These are phyloP conservation scores for Agelas oroides DNA, from an alignment of 37 sponge, comb jelly and placozoan genomes.

Conservation along the genomic window DNA sequence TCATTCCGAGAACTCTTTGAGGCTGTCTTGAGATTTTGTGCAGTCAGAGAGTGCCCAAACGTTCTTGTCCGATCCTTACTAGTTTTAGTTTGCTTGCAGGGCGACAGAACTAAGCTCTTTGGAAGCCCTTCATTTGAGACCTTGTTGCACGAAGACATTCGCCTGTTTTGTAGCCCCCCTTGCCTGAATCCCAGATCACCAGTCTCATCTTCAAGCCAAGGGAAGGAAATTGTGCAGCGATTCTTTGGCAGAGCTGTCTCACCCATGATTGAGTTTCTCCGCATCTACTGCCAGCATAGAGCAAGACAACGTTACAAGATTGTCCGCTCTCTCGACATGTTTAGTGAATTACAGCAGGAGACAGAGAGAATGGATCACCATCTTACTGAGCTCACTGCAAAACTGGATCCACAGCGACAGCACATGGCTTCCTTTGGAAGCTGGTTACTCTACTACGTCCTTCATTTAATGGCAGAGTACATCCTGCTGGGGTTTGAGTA, in stretches of 20 bases:
- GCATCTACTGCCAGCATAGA: conserved; percentile 79
- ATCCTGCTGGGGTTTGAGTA: conserved; percentile 89
- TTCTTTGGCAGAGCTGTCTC: conserved; percentile 46
- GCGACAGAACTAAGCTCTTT: conserved; percentile 54
- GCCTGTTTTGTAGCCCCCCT: conserved; percentile 61
- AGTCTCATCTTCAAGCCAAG: conserved; percentile 52
- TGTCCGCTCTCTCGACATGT: conserved; percentile 44
- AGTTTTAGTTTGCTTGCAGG: conserved; percentile 42
- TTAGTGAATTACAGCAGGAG: conserved; percentile 79
- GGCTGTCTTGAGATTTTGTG: conserved; percentile 41
- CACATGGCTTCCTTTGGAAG: conserved; percentile 68
- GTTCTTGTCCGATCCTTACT: conserved; percentile 78
- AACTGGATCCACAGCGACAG: conserved; percentile 68
- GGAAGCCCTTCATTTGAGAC: conserved; percentile 54
- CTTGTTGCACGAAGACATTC: conserved; percentile 65
- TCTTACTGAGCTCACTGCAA: conserved; percentile 49
- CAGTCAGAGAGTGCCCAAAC: conserved; percentile 35
- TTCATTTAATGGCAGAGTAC: conserved; percentile 87
- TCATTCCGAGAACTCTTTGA: conserved; percentile 51
- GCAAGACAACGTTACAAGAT: conserved; percentile 72
- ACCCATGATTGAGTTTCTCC: conserved; percentile 57
- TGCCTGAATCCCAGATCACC: conserved; percentile 80
- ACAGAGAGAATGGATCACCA: conserved; percentile 71
- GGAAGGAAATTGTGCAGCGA: conserved; percentile 45
- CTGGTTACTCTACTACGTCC: conserved; percentile 80